phyloP scores from a whole-genome alignment of 2,888 invertebrate species.

The Drosophila formosana region DNA sequence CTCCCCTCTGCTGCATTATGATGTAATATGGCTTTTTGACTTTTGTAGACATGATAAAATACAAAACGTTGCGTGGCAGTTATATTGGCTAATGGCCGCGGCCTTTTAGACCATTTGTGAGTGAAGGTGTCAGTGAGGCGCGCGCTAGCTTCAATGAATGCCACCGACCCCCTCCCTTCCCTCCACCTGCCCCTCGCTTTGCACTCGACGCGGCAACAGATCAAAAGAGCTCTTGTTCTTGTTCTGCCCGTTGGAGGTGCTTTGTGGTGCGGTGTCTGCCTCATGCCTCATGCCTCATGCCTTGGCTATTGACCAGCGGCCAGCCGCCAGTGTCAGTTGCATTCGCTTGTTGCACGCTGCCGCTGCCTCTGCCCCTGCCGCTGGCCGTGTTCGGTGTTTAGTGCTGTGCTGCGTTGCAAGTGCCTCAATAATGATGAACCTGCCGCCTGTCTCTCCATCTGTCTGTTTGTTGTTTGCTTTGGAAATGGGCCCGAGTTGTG shows the following conservation, averaged over 20 bases:
- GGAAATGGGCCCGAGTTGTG: constrained; percentile 22
- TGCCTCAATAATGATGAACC: constrained; percentile 52
- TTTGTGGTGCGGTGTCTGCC: constrained; percentile 28
- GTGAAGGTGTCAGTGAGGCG: constrained; percentile 69
- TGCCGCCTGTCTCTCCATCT: constrained; percentile 14
- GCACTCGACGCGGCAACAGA: constrained; percentile 60
- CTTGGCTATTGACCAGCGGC: constrained; percentile 41
- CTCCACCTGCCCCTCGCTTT: neutral
- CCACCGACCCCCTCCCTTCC: constrained; percentile 22
- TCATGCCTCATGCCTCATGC: constrained; percentile 17
- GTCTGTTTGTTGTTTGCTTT: constrained; percentile 17
- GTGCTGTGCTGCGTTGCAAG: constrained; percentile 47
- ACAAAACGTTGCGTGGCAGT: constrained; percentile 80
- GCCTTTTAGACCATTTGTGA: constrained; percentile 77
- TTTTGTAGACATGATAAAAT: constrained; percentile 81
- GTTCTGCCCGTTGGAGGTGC: constrained; percentile 31
- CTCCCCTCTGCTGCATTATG: constrained; percentile 58
- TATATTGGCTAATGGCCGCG: constrained; percentile 81
- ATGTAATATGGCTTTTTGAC: constrained; percentile 81
- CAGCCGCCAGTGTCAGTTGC: constrained; percentile 28
- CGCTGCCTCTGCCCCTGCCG: neutral
- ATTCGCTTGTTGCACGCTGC: constrained; percentile 39
- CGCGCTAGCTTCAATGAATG: constrained; percentile 66
- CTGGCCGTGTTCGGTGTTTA: constrained; percentile 27
- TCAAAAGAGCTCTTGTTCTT: constrained; percentile 73